Percentiles rank a stretch among this genome's conserved stretches.
These are phyloP conservation scores for Daktulosphaira vitifoliae DNA, from an alignment of 1,140 invertebrate genomes.

Conservation along the genomic window DNA sequence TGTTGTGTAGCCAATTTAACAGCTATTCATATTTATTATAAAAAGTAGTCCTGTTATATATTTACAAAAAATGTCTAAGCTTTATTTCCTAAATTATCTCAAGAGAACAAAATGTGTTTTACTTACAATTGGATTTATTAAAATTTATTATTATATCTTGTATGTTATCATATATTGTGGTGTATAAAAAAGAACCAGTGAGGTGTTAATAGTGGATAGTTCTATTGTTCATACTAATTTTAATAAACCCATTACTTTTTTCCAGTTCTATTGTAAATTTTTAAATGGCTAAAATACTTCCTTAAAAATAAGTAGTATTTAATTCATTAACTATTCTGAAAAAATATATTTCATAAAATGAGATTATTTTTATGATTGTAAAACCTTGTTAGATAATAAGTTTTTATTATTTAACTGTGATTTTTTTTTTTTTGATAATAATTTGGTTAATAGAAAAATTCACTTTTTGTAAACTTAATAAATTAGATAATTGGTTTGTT, in stretches of 20 bases:
- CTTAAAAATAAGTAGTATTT: no score
- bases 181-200: background rate
- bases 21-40: conserved; percentile 18
- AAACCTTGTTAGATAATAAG: conserved; percentile 24
- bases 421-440: conserved; percentile 20
- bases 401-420: conserved; percentile 32
- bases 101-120: conserved; percentile 12
- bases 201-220: no score
- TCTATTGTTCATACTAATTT: no score
- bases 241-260: no score
- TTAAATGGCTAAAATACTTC: no score
- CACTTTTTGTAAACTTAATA: conserved; percentile 24
- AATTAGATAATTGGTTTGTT: conserved; percentile 20
- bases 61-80: conserved; percentile 12
- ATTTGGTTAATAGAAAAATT: conserved; percentile 8
- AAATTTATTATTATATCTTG: background rate
- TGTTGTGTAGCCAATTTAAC: conserved; percentile 19
- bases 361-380: no score
- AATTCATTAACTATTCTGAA: no score
- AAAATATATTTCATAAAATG: no score
- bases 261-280: no score
- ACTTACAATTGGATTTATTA: conserved; percentile 21
- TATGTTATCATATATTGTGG: no score
- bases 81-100: conserved; percentile 16
- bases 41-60: conserved; percentile 3